Evolutionary conservation across 1,140 invertebrate species (phyloP), one percentile per base, ranked within the genome.

Genomic region (Drosophila auraria): DNA sequence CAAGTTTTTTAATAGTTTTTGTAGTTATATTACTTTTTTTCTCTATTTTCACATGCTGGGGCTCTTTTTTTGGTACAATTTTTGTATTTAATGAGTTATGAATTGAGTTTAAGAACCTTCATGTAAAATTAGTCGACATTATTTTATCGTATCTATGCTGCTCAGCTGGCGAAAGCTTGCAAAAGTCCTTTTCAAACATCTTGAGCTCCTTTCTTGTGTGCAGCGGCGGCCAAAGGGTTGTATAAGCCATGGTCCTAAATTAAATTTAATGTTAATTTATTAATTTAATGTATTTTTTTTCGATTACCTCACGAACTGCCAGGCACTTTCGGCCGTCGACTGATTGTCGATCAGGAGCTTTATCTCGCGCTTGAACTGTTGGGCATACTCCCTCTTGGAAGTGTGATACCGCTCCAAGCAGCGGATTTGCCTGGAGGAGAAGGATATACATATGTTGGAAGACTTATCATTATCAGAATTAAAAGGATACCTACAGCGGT

Each of bases 151-250:
- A 75, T 25, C 70, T 71, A 11, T 3, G 11, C 20, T 74, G 44
- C 33, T 80, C 69, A 6, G 17, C 11, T 15, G 58, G 45, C 2
- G 25, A 30, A 8, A 80, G 59, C 25, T 69, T 60, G 42, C 71
- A 80, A 44, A 80, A 80, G 2, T 40, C 50, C 12, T 36, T 51
- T 47, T 68, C 59, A 17, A 69, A 75, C 9, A 44, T 42, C 25
- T 69, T 57, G 9, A 80, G 23, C 25, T 80, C 78, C 11, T 44
- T 58, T 6, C 47, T 53, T 23, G 77, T 68, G 8, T 80, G 78
- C n/a, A 80, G 17, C 3, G 78, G 78, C 2, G 78, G 78, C 78
- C 78, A 80, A 14, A 80, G 70, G 0, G 77, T 64, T 15, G 78
- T 80, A 54, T 80, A 80, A 1, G 45, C 15, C 69, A 80, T 68